Evolutionary conservation across 1,140 invertebrate species (phyloP).

Genomic region (Halotydeus destructor): DNA sequence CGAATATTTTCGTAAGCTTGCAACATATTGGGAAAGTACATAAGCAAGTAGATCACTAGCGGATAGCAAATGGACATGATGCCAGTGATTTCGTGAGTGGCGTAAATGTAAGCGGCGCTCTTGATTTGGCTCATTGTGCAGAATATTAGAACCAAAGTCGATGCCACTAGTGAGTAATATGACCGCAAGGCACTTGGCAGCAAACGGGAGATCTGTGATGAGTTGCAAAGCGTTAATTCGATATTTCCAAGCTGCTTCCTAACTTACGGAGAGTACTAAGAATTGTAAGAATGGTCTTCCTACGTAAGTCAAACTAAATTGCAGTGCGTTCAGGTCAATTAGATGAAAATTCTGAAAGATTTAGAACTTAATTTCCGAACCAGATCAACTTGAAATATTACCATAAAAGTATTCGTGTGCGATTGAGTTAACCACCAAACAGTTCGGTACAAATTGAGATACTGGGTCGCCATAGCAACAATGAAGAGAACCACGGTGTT

Average conservation of each 20-base stretch:
- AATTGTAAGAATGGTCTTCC: constrained; percentile 52
- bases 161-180: constrained; percentile 1
- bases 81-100: constrained; percentile 6
- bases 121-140: constrained; percentile 4
- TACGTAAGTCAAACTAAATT: constrained; percentile 57
- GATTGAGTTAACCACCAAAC: constrained; percentile 93
- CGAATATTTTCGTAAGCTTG: constrained; percentile 7
- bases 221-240: neutral
- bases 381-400: constrained; percentile 12
- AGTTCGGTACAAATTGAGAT: constrained; percentile 80
- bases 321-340: constrained; percentile 63
- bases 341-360: constrained; percentile 76
- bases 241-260: constrained; percentile 4
- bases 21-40: constrained; percentile 13
- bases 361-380: constrained; percentile 11
- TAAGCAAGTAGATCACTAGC: constrained; percentile 12
- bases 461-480: constrained; percentile 51
- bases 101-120: constrained; percentile 4
- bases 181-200: neutral
- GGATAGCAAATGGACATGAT: constrained; percentile 13
- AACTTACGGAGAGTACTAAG: constrained; percentile 27
- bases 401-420: constrained; percentile 64
- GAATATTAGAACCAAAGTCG: constrained; percentile 3
- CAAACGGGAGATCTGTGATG: neutral
- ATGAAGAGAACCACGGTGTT: constrained; percentile 50